These are phyloP conservation scores for Sarcophaga subvicina DNA, from an alignment of 2,888 invertebrate genomes.

Conservation along the genomic window DNA sequence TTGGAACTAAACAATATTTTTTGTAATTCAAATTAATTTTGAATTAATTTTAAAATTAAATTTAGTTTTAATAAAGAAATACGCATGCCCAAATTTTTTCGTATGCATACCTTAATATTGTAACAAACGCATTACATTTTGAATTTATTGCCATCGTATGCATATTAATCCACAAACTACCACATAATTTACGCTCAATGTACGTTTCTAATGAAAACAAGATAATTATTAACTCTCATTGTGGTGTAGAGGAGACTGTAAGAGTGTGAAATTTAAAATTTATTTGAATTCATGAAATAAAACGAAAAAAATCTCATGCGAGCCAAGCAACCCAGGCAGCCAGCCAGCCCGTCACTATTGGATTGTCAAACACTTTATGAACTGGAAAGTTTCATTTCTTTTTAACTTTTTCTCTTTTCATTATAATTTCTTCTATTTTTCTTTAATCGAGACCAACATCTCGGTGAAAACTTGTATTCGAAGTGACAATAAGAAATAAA, in stretches of 20 bases:
- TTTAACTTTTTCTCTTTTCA: neutral
- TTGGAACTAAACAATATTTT: too few relatives aligned
- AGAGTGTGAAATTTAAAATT: conserved; percentile 23
- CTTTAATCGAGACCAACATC: neutral
- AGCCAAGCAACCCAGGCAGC: neutral
- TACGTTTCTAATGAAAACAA: conserved; percentile 11
- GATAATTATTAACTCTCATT: neutral
- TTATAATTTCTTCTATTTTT: neutral
- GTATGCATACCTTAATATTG: too few relatives aligned
- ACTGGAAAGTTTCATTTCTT: conserved; percentile 34
- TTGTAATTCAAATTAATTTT: too few relatives aligned
- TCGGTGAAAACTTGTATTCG: conserved; percentile 16
- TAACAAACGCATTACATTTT: neutral
- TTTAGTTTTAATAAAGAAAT: too few relatives aligned
- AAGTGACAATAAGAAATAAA: conserved; percentile 5
- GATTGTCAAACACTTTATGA: conserved; percentile 47
- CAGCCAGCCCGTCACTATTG: conserved; percentile 16
- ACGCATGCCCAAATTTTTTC: too few relatives aligned
- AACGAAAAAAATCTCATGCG: neutral
- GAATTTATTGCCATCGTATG: conserved; percentile 23
- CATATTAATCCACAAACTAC: neutral
- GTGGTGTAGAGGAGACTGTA: neutral
- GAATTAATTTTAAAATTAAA: too few relatives aligned
- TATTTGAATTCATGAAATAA: conserved; percentile 29
- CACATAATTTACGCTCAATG: conserved; percentile 35